Evolutionary conservation across 2,113 vertebrate genomes (phyloP).

Genomic region (Collichthys lucidus): DNA sequence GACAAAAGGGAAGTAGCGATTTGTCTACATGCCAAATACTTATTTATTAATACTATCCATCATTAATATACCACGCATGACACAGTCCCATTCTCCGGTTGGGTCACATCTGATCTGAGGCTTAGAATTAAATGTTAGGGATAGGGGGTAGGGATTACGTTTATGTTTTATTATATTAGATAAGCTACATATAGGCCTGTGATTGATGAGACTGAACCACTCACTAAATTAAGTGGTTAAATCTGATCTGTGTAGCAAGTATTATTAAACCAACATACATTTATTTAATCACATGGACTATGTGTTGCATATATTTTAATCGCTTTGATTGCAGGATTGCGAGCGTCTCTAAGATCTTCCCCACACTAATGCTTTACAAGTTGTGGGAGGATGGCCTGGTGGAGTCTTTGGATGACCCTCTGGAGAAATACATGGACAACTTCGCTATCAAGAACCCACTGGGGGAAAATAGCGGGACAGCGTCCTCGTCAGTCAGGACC

Average conservation of each 20-base stretch:
- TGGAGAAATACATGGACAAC: conserved; percentile 86
- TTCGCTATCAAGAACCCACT: conserved; percentile 92
- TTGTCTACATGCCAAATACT: background rate
- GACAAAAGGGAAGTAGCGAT: conserved; percentile 14
- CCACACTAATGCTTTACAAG: conserved; percentile 92
- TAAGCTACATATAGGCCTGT: conserved; percentile 2
- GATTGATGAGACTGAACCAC: conserved; percentile 34
- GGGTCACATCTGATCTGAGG: conserved; percentile 34
- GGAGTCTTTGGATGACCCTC: conserved; percentile 89
- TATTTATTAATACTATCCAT: background rate
- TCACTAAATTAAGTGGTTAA: conserved; percentile 35
- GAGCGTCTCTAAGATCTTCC: conserved; percentile 94
- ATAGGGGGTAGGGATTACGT: conserved; percentile 31
- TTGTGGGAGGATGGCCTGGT: conserved; percentile 92
- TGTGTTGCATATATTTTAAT: conserved; percentile 7
- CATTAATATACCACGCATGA: background rate
- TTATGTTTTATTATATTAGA: background rate
- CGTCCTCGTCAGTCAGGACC: conserved; percentile 65
- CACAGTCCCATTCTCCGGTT: conserved; percentile 17
- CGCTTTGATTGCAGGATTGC: conserved; percentile 84
- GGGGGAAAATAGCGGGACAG: conserved; percentile 71
- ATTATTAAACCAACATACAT: conserved; percentile 27
- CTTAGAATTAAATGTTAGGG: conserved; percentile 11
- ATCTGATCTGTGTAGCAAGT: conserved; percentile 19
- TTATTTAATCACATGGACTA: background rate